phyloP scores from a whole-genome alignment of 2,888 invertebrate genomes.

The Dasypolia templi region DNA sequence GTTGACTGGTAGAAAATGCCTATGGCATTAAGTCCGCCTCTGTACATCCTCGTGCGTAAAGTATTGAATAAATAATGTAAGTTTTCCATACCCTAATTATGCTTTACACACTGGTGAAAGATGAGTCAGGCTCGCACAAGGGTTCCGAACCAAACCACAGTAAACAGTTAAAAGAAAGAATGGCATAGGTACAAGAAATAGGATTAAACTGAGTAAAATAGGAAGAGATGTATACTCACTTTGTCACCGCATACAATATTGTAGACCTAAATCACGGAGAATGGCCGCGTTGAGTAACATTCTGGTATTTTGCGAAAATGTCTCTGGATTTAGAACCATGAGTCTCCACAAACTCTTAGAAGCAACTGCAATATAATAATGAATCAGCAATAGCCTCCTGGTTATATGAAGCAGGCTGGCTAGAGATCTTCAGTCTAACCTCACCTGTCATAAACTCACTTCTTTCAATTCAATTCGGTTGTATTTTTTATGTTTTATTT shows the following conservation, averaged over 20 bases:
- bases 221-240: conserved; percentile 24
- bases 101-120: too few species aligned
- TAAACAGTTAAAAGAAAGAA: neutral
- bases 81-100: too few species aligned
- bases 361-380: neutral
- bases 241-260: conserved; percentile 36
- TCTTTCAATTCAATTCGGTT: too few species aligned
- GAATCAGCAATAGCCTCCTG: neutral
- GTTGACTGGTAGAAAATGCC: too few species aligned
- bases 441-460: too few species aligned
- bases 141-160: neutral
- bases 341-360: conserved; percentile 15
- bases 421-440: too few species aligned
- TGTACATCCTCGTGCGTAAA: too few species aligned
- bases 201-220: conserved; percentile 9
- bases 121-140: neutral
- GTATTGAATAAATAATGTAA: too few species aligned
- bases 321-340: conserved; percentile 22
- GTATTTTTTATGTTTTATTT: too few species aligned
- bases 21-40: too few species aligned
- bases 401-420: too few species aligned
- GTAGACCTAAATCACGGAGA: conserved; percentile 28
- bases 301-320: conserved; percentile 33
- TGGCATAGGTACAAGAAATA: neutral
- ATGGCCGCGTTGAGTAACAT: conserved; percentile 37